Evolutionary conservation across 2,888 invertebrate species (phyloP).

Genomic region (Flexamia atlantica): DNA sequence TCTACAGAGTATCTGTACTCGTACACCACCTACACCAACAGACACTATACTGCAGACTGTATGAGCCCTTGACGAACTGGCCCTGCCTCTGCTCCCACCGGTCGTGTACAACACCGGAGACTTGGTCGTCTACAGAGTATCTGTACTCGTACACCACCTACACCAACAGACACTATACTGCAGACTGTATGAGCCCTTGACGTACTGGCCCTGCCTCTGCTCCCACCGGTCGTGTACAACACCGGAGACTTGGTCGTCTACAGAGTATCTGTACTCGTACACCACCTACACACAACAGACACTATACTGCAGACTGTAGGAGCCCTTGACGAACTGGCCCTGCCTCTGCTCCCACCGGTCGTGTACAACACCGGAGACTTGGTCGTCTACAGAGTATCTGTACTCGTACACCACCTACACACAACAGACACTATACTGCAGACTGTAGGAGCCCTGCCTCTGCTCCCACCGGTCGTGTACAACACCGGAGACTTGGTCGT

Average conservation of each 20-base stretch:
- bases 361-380: constrained; percentile 70
- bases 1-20: constrained; percentile 72
- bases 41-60: constrained; percentile 72
- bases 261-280: constrained; percentile 71
- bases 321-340: constrained; percentile 71
- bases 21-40: constrained; percentile 70
- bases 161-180: constrained; percentile 67
- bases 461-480: constrained; percentile 72
- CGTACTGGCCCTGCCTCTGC: constrained; percentile 71
- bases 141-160: constrained; percentile 71
- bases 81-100: constrained; percentile 72
- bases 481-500: constrained; percentile 71
- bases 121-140: constrained; percentile 71
- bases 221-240: constrained; percentile 72
- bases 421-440: constrained; percentile 69
- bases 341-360: constrained; percentile 72
- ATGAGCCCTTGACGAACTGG: constrained; percentile 71
- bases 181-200: constrained; percentile 72
- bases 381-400: constrained; percentile 71
- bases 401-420: constrained; percentile 71
- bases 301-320: constrained; percentile 72
- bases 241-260: constrained; percentile 71
- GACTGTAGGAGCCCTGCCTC: constrained; percentile 71
- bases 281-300: constrained; percentile 66
- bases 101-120: constrained; percentile 71